Base-by-base conservation (phyloP, 2,113 vertebrate species). In the Lepus timidus region DNA sequence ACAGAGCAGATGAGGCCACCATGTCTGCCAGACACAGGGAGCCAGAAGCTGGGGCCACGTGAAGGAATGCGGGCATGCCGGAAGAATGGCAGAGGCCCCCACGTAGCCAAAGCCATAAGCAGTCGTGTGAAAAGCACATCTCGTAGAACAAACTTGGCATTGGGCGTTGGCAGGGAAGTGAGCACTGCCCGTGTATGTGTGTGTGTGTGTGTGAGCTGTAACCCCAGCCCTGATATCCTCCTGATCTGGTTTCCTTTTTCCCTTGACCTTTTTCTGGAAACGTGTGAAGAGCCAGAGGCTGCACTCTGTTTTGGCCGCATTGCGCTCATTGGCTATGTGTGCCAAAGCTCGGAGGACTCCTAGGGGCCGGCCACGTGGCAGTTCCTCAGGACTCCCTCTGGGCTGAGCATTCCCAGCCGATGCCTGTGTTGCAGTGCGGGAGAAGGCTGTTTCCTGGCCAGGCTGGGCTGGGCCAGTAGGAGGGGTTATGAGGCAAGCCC, bases 351-450 rank as follows among this genome's bases (percentile, higher is more conserved):
- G 6, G 3, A 65, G 29, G 71, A 62, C 20, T 12, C 0, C 0
- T 13, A 14, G 61, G 71, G 12, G 13, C 3, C 13, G 76, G 83
- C 49, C 88, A 67, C 44, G 39, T 81, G 94, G 80, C 81, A 5
- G 55, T 33, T 23, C 3, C 6, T 3, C 0, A 0, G 82, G 27
- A 36, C 76, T 84, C 12, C n/a, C 79, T 1, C 80, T 31, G 39
- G 64, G 52, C 73, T 0, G 0, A 6, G 11, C 8, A 20, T 76
- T n/a, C 29, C 39, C 33, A 68, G 71, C 39, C n/a, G 44, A 11
- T 73, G n/a, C 75, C 52, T 0, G 2, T 0, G 27, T 23, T 14
- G 3, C 2, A 29, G 17, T n/a, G 19, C 27, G 25, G 0, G 2
- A 1, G 55, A 74, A 68, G 36, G 52, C 65, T 22, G 0, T 64